Evolutionary conservation across 2,888 invertebrate species (phyloP), one percentile per base, ranked within the genome.

Genomic region (Schizaphis graminum): DNA sequence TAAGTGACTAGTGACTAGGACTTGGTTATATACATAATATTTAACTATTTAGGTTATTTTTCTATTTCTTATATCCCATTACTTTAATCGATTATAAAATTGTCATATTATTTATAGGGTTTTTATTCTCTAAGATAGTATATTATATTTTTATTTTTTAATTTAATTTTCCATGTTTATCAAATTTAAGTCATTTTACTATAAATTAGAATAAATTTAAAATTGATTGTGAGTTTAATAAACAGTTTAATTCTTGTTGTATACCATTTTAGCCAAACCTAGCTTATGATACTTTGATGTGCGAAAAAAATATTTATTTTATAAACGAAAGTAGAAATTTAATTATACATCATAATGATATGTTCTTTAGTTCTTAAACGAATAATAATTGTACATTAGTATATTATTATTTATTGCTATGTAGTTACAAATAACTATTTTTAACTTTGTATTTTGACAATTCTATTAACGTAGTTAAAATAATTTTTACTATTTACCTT

Each of bases 311-410:
- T 0, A n/a, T 77, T 35, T 21, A 77, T 77, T 77, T 35, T 21
- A 77, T 77, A 87, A 92, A 87, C 0, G 61, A 92, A 61, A 87
- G 92, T 92, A 92, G 87, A 92, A 92, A 92, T 61, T 92, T 87
- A 86, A n/a, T 11, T 91, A 41, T 84, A 56, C 7, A 35, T 61
- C 44, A 47, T 47, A 47, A 47, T 47, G 28, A 28, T 61, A 61
- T 77, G 86, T 87, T 92, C 61, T 87, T 92, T 67, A 92, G 86
- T 87, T 92, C 61, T 87, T 92, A 87, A 92, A 49, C 35, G 24
- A 92, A 86, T 16, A 47, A 87, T 92, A 87, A 87, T 92, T 35
- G 26, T 44, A 56, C 2, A 85, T 84, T 77, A 35, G 28, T n/a
- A 57, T 53, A 53, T 53, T 53, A 53, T 53, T 10, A 91, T 56